These are phyloP conservation scores for Mormyrus lacerda DNA, from an alignment of 2,113 vertebrate species.

Conservation along the genomic window DNA sequence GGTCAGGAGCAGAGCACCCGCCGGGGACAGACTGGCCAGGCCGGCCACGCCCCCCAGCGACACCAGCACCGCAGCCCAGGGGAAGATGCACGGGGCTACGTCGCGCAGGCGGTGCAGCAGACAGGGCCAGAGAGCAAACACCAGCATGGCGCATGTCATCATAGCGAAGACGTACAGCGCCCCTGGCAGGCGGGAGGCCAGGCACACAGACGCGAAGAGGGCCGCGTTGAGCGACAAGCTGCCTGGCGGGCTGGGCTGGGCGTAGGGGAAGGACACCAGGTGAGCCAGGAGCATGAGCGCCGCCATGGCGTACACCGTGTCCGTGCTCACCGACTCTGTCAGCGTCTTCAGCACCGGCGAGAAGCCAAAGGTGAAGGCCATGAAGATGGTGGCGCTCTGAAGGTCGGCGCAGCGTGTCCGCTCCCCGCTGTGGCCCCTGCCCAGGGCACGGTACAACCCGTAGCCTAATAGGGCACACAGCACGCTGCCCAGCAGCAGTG, in stretches of 20 bases:
- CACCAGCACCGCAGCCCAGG: conserved; percentile 68
- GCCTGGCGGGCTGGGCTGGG: conserved; percentile 79
- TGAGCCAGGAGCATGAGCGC: conserved; percentile 89
- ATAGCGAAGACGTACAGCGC: conserved; percentile 85
- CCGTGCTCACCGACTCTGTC: conserved; percentile 90
- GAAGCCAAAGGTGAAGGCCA: conserved; percentile 90
- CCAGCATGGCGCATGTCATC: conserved; percentile 86
- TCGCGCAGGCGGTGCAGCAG: conserved; percentile 82
- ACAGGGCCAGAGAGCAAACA: conserved; percentile 94
- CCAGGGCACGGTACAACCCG: conserved; percentile 66
- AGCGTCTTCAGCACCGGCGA: conserved; percentile 88
- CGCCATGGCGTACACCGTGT: conserved; percentile 94
- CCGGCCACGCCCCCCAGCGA: conserved; percentile 63
- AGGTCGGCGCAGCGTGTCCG: conserved; percentile 76
- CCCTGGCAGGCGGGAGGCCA: conserved; percentile 84
- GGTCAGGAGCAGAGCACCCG: conserved; percentile 71
- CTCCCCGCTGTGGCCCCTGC: conserved; percentile 47
- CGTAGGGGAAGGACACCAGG: conserved; percentile 85
- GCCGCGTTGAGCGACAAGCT: conserved; percentile 91
- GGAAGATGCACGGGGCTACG: conserved; percentile 57
- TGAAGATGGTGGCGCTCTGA: conserved; percentile 80
- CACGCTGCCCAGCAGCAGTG: conserved; percentile 66
- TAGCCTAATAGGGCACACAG: conserved; percentile 74
- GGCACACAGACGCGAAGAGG: conserved; percentile 88
- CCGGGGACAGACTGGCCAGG: conserved; percentile 64